Percentiles rank a stretch among this genome's conserved stretches.
phyloP scores from a whole-genome alignment of 30 jellyfish, hydroid and myxozoan species.

The Cassiopea xamachana region DNA sequence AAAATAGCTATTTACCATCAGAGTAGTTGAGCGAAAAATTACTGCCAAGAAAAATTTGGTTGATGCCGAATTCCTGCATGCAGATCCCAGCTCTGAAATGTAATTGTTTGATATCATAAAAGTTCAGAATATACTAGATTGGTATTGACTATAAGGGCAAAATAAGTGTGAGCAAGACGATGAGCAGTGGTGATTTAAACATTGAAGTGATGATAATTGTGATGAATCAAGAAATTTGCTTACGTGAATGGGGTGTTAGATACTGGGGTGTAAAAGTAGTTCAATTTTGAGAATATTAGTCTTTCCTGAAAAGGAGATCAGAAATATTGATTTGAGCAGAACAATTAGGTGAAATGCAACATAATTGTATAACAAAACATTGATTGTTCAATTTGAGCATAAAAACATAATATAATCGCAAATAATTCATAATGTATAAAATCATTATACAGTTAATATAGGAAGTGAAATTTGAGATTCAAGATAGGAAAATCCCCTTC shows the following conservation, averaged over 20 bases:
- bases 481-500: no score
- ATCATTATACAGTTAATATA: no score
- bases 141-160: background rate
- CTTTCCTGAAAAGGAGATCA: conserved; percentile 39
- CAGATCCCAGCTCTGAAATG: conserved; percentile 44
- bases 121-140: background rate
- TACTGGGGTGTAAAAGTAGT: conserved; percentile 56
- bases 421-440: no score
- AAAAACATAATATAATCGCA: no score
- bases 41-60: background rate
- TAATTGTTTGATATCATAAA: background rate
- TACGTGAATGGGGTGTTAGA: conserved; percentile 69
- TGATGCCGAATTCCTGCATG: conserved; percentile 29
- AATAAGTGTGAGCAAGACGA: no score
- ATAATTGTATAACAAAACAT: no score
- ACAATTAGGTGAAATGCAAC: no score
- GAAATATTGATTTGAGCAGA: background rate
- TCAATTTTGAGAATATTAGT: conserved; percentile 12
- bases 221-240: background rate
- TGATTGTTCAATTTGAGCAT: no score
- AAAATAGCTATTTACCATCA: conserved; percentile 1
- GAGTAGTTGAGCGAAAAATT: conserved; percentile 1
- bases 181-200: background rate
- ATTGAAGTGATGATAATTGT: background rate
- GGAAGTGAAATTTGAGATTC: no score